These are phyloP conservation scores for Crotalus viridis DNA, from an alignment of 2,113 vertebrate genomes.

Conservation along the genomic window DNA sequence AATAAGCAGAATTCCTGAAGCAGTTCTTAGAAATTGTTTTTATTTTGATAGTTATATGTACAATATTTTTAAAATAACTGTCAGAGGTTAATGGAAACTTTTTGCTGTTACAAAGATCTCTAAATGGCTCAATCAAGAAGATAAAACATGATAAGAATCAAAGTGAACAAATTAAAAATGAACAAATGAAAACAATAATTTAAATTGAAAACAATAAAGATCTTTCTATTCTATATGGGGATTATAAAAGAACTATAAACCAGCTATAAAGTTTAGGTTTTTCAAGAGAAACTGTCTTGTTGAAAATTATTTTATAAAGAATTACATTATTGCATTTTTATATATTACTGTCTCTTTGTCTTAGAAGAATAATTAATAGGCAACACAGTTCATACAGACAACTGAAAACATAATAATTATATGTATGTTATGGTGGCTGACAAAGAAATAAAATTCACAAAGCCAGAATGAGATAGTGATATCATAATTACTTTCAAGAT, in stretches of 20 bases:
- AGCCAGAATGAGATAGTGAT: conserved; percentile 6
- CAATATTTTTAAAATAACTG: conserved; percentile 12
- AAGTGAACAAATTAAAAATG: conserved; percentile 45
- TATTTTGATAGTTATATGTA: conserved; percentile 27
- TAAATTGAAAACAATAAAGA: conserved; percentile 27
- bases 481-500: not conserved
- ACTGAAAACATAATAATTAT: not conserved
- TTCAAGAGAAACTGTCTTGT: conserved; percentile 46
- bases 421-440: not conserved
- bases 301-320: conserved; percentile 59
- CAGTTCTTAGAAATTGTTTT: conserved; percentile 42
- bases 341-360: not conserved
- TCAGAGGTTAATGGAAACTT: conserved; percentile 31
- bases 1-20: conserved; percentile 34
- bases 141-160: conserved; percentile 52
- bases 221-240: conserved; percentile 42
- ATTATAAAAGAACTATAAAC: conserved; percentile 47
- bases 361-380: conserved; percentile 10
- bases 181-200: conserved; percentile 52
- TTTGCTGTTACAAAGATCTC: conserved; percentile 47
- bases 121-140: conserved; percentile 48
- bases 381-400: not conserved
- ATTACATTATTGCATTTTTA: conserved; percentile 39
- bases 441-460: conserved; percentile 23
- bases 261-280: conserved; percentile 59